phyloP scores from a whole-genome alignment of 2,113 vertebrate genomes.

The Galemys pyrenaicus region DNA sequence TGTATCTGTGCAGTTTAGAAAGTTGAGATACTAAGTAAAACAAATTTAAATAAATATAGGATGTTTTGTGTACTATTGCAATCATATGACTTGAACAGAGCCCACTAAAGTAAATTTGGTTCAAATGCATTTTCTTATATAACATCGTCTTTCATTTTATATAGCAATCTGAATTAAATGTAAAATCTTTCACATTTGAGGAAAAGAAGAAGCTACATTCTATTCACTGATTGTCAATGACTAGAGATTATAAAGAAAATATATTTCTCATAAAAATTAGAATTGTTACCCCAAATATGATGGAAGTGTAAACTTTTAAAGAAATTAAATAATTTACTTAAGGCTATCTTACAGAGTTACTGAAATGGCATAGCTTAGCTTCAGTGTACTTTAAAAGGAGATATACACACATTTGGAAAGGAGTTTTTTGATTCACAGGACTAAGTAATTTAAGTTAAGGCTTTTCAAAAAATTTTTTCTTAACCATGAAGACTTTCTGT shows the following conservation, averaged over 20 bases:
- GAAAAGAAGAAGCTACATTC: not conserved
- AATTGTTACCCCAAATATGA: not conserved
- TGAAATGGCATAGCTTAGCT: not conserved
- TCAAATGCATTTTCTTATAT: slow-evolving; percentile 47
- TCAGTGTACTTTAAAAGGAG: not conserved
- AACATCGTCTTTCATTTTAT: slow-evolving; percentile 54
- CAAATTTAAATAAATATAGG: slow-evolving; percentile 64
- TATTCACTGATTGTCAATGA: slow-evolving; percentile 47
- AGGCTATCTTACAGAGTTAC: not conserved
- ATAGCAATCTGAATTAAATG: slow-evolving; percentile 44
- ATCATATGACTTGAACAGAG: slow-evolving; percentile 38
- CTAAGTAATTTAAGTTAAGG: not conserved
- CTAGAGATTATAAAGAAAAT: not conserved
- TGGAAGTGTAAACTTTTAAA: not conserved
- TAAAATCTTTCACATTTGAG: slow-evolving; percentile 38
- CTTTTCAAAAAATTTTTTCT: slow-evolving; percentile 4
- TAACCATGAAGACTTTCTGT: not conserved
- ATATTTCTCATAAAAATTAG: not conserved
- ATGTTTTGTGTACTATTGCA: slow-evolving; percentile 15
- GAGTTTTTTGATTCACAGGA: not conserved
- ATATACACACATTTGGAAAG: not conserved
- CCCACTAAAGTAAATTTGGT: not conserved
- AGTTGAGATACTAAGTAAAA: slow-evolving; percentile 64
- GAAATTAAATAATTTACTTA: slow-evolving; percentile 20
- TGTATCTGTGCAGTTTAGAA: slow-evolving; percentile 38